These are phyloP conservation scores for Tetranychus cinnabarinus DNA, from an alignment of 1,140 invertebrate genomes.

Conservation along the genomic window DNA sequence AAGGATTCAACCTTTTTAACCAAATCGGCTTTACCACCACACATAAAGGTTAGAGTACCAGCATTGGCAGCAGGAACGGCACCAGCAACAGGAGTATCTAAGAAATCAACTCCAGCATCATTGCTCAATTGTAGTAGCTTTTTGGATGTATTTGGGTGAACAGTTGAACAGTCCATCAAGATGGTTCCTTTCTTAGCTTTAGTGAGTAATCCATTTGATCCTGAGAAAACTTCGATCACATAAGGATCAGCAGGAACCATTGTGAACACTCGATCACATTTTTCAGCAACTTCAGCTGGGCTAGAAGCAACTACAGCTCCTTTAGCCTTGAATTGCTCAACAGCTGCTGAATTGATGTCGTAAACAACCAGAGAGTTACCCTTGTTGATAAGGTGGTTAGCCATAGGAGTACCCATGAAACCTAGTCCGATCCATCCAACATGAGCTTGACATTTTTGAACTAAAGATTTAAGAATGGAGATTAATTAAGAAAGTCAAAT, in stretches of 20 bases:
- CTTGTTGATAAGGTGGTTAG: constrained; percentile 64
- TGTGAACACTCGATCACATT: constrained; percentile 53
- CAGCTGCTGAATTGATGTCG: constrained; percentile 45
- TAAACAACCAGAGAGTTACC: constrained; percentile 41
- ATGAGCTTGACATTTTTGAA: not conserved
- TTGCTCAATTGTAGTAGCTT: constrained; percentile 37
- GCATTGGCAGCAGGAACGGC: constrained; percentile 44
- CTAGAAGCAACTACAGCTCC: constrained; percentile 43
- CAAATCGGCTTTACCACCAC: constrained; percentile 42
- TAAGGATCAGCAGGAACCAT: constrained; percentile 55
- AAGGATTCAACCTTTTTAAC: constrained; percentile 44
- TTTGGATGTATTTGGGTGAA: constrained; percentile 63
- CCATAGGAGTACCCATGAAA: constrained; percentile 91
- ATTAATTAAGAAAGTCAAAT: not conserved
- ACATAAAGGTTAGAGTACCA: constrained; percentile 89
- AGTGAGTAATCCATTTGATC: constrained; percentile 32
- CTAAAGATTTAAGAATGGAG: not conserved
- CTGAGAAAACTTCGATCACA: constrained; percentile 30
- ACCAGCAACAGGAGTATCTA: constrained; percentile 90
- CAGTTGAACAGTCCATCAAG: constrained; percentile 83
- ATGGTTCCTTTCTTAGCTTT: constrained; percentile 30
- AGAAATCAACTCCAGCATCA: constrained; percentile 41
- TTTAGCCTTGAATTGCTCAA: constrained; percentile 34
- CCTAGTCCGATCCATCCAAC: constrained; percentile 72
- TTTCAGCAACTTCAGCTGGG: constrained; percentile 45